Evolutionary conservation across 2,113 vertebrate genomes (phyloP).

Genomic region (Eulemur macaco): DNA sequence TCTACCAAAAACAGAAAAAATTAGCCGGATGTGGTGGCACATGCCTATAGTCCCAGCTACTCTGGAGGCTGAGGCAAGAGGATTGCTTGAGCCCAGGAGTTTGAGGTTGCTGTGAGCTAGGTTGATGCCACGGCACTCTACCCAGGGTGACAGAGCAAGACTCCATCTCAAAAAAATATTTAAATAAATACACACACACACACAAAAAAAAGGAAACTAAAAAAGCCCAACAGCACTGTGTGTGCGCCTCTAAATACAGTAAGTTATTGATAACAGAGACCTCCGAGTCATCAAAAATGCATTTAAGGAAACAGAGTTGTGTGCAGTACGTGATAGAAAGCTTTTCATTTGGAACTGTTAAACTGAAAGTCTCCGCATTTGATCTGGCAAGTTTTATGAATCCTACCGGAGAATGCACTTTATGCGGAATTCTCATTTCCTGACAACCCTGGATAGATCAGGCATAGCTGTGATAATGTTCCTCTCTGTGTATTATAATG

Average conservation of each 20-base stretch:
- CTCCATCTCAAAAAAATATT: too few species aligned
- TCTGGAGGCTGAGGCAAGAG: too few species aligned
- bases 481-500: constrained; percentile 68
- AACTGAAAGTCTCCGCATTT: constrained; percentile 22
- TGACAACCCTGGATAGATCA: constrained; percentile 59
- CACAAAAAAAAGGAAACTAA: not conserved
- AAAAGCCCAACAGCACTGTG: not conserved
- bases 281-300: not conserved
- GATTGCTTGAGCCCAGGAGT: too few species aligned
- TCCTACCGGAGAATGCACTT: constrained; percentile 37
- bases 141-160: too few species aligned
- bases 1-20: too few species aligned
- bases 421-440: constrained; percentile 68
- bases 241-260: constrained; percentile 21
- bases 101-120: too few species aligned
- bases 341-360: constrained; percentile 54
- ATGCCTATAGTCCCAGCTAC: too few species aligned
- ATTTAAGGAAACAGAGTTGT: not conserved
- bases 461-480: constrained; percentile 64
- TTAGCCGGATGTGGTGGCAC: too few species aligned
- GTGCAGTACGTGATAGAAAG: constrained; percentile 15
- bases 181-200: not conserved
- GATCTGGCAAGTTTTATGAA: constrained; percentile 57
- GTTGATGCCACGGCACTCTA: too few species aligned
- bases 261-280: constrained; percentile 36